These are phyloP conservation scores for Anastrepha obliqua DNA, from an alignment of 1,140 invertebrate species.

Conservation along the genomic window DNA sequence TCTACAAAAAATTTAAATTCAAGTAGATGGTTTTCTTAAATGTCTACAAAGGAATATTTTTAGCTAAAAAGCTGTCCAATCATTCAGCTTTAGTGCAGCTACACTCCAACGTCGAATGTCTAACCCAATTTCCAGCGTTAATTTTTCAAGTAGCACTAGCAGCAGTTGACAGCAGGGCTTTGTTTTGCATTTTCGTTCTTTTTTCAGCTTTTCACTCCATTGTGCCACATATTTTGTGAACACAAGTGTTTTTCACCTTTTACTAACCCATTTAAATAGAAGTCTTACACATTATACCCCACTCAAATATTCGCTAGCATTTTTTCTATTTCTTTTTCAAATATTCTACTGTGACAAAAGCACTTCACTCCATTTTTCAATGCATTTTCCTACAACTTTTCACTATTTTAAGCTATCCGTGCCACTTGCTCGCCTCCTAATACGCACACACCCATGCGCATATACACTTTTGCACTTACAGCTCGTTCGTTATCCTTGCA, in stretches of 20 bases:
- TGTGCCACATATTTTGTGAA: not conserved
- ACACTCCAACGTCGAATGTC: not conserved
- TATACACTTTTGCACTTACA: not conserved
- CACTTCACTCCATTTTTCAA: constrained; percentile 38
- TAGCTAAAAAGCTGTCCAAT: not conserved
- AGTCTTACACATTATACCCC: constrained; percentile 9
- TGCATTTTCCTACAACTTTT: constrained; percentile 28
- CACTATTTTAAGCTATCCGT: constrained; percentile 18
- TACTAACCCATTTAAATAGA: constrained; percentile 20
- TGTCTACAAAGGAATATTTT: no score
- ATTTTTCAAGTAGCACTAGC: not conserved
- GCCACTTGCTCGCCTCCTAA: not conserved
- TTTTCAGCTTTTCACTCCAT: no score
- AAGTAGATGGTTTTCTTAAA: no score
- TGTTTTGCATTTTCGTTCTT: not conserved
- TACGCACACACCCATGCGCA: not conserved
- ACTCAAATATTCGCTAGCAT: not conserved
- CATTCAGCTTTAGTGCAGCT: not conserved
- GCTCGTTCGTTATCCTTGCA: not conserved
- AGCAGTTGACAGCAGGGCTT: constrained; percentile 3
- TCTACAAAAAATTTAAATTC: no score
- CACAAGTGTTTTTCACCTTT: constrained; percentile 22
- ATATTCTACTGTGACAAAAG: constrained; percentile 2
- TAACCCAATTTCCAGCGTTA: not conserved
- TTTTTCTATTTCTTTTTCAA: not conserved